A percentile compares a stretch with the other conserved stretches of the same genome.
Conservation (phyloP, 2,797 vertebrate species). For the Anabas testudineus region DNA sequence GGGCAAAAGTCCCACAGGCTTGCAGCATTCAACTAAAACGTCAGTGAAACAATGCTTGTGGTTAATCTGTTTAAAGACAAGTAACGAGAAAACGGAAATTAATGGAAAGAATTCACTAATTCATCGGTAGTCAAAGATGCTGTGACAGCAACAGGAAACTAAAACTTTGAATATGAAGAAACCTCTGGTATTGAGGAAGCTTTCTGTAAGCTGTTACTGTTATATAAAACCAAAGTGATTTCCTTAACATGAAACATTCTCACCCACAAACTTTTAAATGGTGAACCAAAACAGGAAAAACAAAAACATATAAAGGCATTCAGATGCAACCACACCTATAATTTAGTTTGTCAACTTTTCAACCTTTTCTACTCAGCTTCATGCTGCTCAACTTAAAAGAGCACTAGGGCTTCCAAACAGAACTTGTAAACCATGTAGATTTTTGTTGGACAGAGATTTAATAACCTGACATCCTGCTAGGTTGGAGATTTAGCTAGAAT, state of each 20-base stretch:
- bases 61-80: too few relatives aligned
- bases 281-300: neutral
- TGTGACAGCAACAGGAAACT: constrained; percentile 2
- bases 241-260: neutral
- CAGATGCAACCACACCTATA: neutral
- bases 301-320: neutral
- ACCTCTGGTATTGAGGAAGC: neutral
- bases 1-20: neutral
- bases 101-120: neutral
- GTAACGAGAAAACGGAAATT: too few relatives aligned
- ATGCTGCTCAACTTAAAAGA: neutral
- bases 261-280: neutral
- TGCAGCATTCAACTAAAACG: neutral
- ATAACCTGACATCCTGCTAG: neutral
- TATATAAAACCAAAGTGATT: neutral
- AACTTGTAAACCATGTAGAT: neutral
- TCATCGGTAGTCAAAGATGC: neutral
- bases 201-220: neutral
- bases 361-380: neutral
- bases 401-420: neutral
- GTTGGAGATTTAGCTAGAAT: too few relatives aligned
- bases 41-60: neutral
- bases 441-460: neutral
- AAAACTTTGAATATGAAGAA: constrained; percentile 15
- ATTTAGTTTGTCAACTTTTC: too few relatives aligned